phyloP scores from a whole-genome alignment of 2,797 vertebrate genomes.

The Clamator glandarius region DNA sequence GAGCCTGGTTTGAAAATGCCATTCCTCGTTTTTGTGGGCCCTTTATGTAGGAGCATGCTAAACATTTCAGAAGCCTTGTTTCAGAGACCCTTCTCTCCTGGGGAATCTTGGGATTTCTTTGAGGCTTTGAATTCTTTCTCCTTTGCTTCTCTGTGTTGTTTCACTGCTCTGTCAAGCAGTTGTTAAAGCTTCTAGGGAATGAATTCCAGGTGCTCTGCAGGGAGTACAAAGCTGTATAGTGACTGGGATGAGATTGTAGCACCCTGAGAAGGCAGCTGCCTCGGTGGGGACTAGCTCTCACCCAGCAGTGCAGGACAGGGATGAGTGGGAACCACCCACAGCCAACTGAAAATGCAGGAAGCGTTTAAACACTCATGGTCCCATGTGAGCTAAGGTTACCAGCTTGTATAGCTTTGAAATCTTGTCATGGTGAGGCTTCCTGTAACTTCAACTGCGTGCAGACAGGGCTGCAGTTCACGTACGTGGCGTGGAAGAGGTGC shows the following conservation, averaged over 20 bases:
- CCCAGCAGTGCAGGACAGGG: not conserved
- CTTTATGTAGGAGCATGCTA: too few relatives aligned
- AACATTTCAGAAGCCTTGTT: not conserved
- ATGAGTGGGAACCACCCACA: not conserved
- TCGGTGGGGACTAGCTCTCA: not conserved
- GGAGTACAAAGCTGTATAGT: rapidly evolving
- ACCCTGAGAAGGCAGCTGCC: not conserved
- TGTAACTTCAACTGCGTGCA: not conserved
- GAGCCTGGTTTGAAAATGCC: not conserved
- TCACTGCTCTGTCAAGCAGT: not conserved
- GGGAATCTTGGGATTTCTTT: not conserved
- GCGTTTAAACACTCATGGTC: rapidly evolving
- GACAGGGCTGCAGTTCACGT: not conserved
- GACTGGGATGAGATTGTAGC: not conserved
- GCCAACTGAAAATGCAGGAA: not conserved
- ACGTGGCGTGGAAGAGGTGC: not conserved
- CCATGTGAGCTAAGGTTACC: rapidly evolving
- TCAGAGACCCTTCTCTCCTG: not conserved
- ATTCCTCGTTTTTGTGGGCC: not conserved
- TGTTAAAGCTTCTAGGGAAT: not conserved
- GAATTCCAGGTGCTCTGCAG: not conserved
- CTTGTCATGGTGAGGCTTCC: not conserved
- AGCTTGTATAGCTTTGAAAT: not conserved
- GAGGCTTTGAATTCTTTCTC: not conserved
- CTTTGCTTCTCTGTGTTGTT: not conserved